Conservation (phyloP, 2,888 invertebrate genomes). For the Drosophila pseudotalamancana region DNA sequence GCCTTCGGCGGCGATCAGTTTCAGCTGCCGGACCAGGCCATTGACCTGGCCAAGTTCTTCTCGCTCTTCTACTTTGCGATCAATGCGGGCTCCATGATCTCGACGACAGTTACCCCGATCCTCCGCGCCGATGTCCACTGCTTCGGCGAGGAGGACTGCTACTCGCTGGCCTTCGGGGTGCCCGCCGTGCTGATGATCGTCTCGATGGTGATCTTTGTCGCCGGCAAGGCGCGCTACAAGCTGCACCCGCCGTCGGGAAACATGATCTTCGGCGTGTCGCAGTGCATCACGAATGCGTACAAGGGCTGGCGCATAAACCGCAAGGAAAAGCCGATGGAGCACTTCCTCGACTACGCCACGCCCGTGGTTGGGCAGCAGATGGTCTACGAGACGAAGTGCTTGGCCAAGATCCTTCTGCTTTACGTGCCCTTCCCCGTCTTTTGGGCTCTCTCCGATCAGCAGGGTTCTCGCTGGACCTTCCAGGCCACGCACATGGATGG, state of each 20-base stretch:
- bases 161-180: constrained; percentile 90
- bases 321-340: constrained; percentile 86
- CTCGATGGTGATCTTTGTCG: constrained; percentile 88
- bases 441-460: constrained; percentile 97
- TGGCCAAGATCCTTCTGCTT: constrained; percentile 89
- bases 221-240: constrained; percentile 88
- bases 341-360: constrained; percentile 96
- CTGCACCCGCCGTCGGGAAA: constrained; percentile 89
- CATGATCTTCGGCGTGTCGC: constrained; percentile 89
- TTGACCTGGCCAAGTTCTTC: constrained; percentile 89
- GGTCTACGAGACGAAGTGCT: constrained; percentile 90
- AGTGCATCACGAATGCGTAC: constrained; percentile 88
- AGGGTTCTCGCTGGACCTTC: constrained; percentile 96
- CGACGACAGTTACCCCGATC: constrained; percentile 90
- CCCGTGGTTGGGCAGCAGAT: constrained; percentile 90
- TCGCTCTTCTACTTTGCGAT: constrained; percentile 90
- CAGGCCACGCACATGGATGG: constrained; percentile 96
- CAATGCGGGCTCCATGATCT: constrained; percentile 89
- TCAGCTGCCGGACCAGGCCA: constrained; percentile 86
- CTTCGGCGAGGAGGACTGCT: constrained; percentile 88
- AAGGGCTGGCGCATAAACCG: constrained; percentile 80
- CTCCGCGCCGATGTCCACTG: constrained; percentile 88
- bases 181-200: constrained; percentile 86
- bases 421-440: constrained; percentile 95
- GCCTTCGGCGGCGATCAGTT: constrained; percentile 94